These are phyloP conservation scores for Cecropterus lyciades DNA, from an alignment of 1,140 invertebrate genomes.

Conservation along the genomic window DNA sequence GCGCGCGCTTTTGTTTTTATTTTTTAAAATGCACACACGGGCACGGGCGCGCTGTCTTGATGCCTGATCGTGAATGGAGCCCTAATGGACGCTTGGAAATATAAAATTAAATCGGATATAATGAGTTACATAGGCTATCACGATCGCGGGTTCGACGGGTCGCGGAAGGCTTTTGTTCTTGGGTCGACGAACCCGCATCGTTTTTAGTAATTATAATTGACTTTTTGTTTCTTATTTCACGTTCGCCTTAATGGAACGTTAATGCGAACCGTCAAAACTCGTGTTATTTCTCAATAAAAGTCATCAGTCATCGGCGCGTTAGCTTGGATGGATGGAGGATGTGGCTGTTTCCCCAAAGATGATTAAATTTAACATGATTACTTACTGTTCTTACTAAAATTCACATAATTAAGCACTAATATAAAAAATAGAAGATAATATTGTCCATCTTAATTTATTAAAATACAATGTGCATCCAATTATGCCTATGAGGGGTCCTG, in stretches of 20 bases:
- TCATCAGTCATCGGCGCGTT: slow-evolving; percentile 44
- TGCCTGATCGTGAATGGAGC: slow-evolving; percentile 66
- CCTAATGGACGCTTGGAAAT: slow-evolving; percentile 72
- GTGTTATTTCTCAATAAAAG: slow-evolving; percentile 48
- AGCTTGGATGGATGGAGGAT: slow-evolving; percentile 25
- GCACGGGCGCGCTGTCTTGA: slow-evolving; percentile 61
- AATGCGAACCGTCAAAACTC: slow-evolving; percentile 47
- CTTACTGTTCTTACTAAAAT: neutral
- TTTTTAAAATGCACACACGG: slow-evolving; percentile 50
- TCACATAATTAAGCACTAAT: neutral
- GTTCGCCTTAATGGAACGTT: slow-evolving; percentile 53
- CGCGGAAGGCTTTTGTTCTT: slow-evolving; percentile 66
- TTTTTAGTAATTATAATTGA: slow-evolving; percentile 68
- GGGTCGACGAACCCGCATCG: slow-evolving; percentile 55
- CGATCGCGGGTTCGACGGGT: slow-evolving; percentile 59
- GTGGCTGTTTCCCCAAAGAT: neutral
- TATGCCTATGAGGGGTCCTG: too few species aligned
- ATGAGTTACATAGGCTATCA: slow-evolving; percentile 75
- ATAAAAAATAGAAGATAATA: neutral
- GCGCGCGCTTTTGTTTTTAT: slow-evolving; percentile 51
- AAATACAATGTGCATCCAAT: too few species aligned
- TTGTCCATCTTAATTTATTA: too few species aligned
- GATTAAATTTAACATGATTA: slow-evolving; percentile 22
- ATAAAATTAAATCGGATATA: slow-evolving; percentile 76
- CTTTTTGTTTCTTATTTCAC: slow-evolving; percentile 52